Evolutionary conservation across 1,140 invertebrate genomes (phyloP), one percentile per base, ranked within the genome.

Genomic region (Hyposmocoma kahamanoa): DNA sequence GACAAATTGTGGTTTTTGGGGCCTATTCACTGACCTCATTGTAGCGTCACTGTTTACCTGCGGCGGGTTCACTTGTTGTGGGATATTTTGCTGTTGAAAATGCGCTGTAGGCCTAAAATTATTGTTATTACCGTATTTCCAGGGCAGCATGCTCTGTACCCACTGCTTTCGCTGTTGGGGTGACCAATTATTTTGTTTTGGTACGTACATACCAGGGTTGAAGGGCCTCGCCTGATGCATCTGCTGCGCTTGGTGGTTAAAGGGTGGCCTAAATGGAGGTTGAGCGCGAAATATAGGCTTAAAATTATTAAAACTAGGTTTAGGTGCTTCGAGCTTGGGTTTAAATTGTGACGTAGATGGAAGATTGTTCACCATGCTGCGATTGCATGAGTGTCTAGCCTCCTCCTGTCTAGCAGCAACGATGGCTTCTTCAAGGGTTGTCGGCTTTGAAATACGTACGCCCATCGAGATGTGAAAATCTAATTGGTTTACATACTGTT

Each of bases 21-120:
- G 42, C 15, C 22, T 46, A 34, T 32, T 22, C 15, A 46, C 30
- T 5, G 44, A 46, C 6, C 44, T 8, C 44, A 46, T 46, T 5
- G 44, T 46, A 11, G 34, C 44, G n/a, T 46, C 44, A 22, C 28
- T 34, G 4, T 10, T 21, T 34, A 21, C 17, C 18, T 32, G 26
- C 20, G 44, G 18, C 15, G 28, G 21, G 11, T 42, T 42, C 18
- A 42, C 42, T 11, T 36, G 32, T 17, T 28, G 42, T 3, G 22
- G 42, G n/a, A 44, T 44, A 10, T 44, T 44, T 26, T 10, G 42
- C 24, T 28, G 24, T 17, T 44, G 42, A 11, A 28, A 42, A 22
- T 13, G 15, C 39, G 15, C 36, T 44, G 22, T 47, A 9, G 13
- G 10, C 11, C 10, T 8, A 13, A n/a, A 36, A 15, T 36, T 30